A percentile compares a stretch with the other conserved stretches of the same genome.
Conservation (phyloP, 2,888 invertebrate genomes). For the Andrena haemorrhoa region DNA sequence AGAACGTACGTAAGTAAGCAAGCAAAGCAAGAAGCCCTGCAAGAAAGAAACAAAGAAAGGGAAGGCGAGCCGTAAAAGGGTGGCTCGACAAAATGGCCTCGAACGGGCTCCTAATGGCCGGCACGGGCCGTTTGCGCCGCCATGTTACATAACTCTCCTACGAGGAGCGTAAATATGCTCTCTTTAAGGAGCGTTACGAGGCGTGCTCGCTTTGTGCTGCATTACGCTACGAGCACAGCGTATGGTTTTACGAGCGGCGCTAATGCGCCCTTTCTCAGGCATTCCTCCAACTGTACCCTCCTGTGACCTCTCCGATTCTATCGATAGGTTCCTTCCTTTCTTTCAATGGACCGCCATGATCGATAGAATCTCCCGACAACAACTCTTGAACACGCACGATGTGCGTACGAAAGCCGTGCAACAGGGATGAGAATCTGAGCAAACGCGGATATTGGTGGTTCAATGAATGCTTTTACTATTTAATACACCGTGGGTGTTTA, state of each 20-base stretch:
- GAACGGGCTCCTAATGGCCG: slow-evolving; percentile 62
- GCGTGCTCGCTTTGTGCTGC: slow-evolving; percentile 51
- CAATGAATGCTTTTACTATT: too few species aligned
- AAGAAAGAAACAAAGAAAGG: slow-evolving; percentile 30
- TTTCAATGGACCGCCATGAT: not conserved
- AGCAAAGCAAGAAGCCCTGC: slow-evolving; percentile 7
- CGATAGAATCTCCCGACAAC: not conserved
- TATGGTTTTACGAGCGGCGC: slow-evolving; percentile 80
- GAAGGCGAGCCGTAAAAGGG: slow-evolving; percentile 39
- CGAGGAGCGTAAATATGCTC: slow-evolving; percentile 63
- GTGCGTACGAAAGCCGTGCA: too few species aligned
- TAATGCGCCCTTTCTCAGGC: slow-evolving; percentile 78
- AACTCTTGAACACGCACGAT: too few species aligned
- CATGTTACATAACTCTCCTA: slow-evolving; percentile 68
- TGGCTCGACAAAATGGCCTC: slow-evolving; percentile 61
- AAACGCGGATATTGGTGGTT: too few species aligned
- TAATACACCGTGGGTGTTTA: too few species aligned
- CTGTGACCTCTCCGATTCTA: slow-evolving; percentile 5
- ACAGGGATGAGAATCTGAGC: too few species aligned
- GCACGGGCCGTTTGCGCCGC: slow-evolving; percentile 63
- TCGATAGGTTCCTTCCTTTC: slow-evolving; percentile 3
- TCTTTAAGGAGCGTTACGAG: slow-evolving; percentile 59
- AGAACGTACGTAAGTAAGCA: not conserved
- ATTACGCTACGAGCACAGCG: slow-evolving; percentile 61
- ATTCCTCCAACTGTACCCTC: slow-evolving; percentile 65